Evolutionary conservation across 2,797 vertebrate genomes (phyloP), one percentile per base, ranked within the genome.

Genomic region (Helicolenus hilgendorfi): DNA sequence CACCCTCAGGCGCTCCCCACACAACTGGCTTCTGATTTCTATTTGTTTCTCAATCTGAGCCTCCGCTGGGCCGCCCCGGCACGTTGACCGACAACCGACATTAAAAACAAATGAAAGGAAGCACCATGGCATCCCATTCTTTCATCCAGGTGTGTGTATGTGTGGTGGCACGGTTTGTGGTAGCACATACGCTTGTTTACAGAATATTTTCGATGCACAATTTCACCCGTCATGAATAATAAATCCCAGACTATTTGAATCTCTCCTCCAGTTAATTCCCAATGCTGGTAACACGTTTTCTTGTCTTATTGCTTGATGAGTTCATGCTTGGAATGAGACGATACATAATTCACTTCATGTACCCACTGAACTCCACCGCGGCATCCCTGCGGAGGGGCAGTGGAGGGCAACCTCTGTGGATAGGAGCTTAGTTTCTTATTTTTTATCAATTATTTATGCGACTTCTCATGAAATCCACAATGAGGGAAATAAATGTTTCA

Each of bases 1-100:
- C 80, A 84, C 80, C 91, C 92, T 2, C 70, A 94, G 92, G 93
- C 91, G 38, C 84, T 83, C 81, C 81, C 67, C 73, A 70, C 88
- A 88, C 88, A 85, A 92, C 89, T 70, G 81, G 73, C 82, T 45
- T 84, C 84, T 91, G 93, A 90, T 95, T 95, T 92, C 90, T 88
- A 84, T 93, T 92, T 92, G 89, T 92, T 91, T 89, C 86, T 90
- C 92, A 77, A 84, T 87, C 81, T 31, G 49, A 81, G 79, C 20
- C 79, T 68, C 81, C 9, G 9, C 83, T 26, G 81, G 31, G 78
- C 59, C 35, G 9, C 63, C 33, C n/a, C n/a, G 2, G 29, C 82
- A 58, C 63, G 22, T 1, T 94, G 89, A 89, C 88, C 82, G 62
- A 89, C 83, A 82, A 77, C 31, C 33, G 2, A 45, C 87, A 82